These are phyloP conservation scores for Eubucco bourcierii DNA, from an alignment of 2,113 vertebrate species.

Conservation along the genomic window DNA sequence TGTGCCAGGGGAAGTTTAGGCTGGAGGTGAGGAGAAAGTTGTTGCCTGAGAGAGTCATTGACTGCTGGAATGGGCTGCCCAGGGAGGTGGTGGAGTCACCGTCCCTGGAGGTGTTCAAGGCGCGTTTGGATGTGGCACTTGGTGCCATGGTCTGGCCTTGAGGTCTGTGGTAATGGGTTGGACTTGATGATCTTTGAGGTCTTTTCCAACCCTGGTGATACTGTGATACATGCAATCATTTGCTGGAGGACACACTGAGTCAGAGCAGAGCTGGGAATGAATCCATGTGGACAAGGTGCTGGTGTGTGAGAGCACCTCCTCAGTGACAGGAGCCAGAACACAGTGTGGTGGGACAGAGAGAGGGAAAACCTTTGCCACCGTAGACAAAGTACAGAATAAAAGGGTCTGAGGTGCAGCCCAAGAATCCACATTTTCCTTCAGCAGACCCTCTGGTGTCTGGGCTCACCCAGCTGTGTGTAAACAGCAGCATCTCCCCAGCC, in stretches of 20 bases:
- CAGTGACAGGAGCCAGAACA: not conserved
- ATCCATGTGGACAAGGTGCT: rapidly evolving
- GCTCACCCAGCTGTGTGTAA: not conserved
- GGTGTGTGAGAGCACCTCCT: not conserved
- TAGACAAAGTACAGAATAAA: not conserved
- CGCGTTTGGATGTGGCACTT: too few species aligned
- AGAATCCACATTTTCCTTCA: not conserved
- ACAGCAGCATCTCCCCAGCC: not conserved
- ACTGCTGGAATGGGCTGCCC: too few species aligned
- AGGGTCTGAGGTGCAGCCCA: not conserved
- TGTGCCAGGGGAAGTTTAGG: too few species aligned
- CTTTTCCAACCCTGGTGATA: too few species aligned
- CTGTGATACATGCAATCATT: too few species aligned
- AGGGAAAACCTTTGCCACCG: not conserved
- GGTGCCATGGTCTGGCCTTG: too few species aligned
- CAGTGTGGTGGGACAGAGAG: not conserved
- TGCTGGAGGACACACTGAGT: not conserved
- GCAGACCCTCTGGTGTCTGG: not conserved
- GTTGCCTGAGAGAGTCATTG: too few species aligned
- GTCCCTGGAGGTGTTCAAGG: too few species aligned
- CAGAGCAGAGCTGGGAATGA: not conserved
- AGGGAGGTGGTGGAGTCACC: too few species aligned
- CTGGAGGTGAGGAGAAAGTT: too few species aligned
- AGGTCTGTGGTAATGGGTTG: too few species aligned
- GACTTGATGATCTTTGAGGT: too few species aligned